A percentile compares a stretch with the other conserved stretches of the same genome.
Conservation (phyloP, 2,888 invertebrate genomes). For the Drosophila colorata region DNA sequence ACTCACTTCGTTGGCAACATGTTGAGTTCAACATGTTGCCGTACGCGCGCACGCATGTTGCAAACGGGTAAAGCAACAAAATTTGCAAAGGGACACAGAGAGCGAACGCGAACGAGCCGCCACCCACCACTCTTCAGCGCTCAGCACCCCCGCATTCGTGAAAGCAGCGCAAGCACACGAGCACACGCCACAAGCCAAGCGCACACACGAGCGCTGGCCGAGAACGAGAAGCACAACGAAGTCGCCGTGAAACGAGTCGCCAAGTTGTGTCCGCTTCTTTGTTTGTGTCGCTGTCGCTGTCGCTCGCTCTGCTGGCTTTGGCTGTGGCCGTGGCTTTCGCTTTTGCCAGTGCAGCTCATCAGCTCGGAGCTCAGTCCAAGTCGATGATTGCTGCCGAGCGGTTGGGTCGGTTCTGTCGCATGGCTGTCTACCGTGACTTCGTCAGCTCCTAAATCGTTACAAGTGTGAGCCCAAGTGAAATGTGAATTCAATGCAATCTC, state of each 20-base stretch:
- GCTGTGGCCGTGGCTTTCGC: slow-evolving; percentile 42
- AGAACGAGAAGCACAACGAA: slow-evolving; percentile 6
- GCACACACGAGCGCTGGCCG: slow-evolving; percentile 5
- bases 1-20: not conserved
- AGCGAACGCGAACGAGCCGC: slow-evolving; percentile 15
- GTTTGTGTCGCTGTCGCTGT: slow-evolving; percentile 15
- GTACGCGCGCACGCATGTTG: slow-evolving; percentile 18
- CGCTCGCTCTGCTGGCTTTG: slow-evolving; percentile 35
- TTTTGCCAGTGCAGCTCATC: slow-evolving; percentile 37
- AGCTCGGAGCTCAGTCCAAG: slow-evolving; percentile 81
- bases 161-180: slow-evolving; percentile 20
- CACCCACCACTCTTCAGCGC: slow-evolving; percentile 32
- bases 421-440: slow-evolving; percentile 42
- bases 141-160: slow-evolving; percentile 1
- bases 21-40: slow-evolving; percentile 54
- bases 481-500: slow-evolving; percentile 41
- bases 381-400: slow-evolving; percentile 84
- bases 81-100: slow-evolving; percentile 5
- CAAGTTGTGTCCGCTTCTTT: slow-evolving; percentile 5
- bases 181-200: slow-evolving; percentile 18
- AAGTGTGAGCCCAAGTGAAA: slow-evolving; percentile 43
- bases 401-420: slow-evolving; percentile 76
- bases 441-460: slow-evolving; percentile 38
- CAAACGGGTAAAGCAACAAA: slow-evolving; percentile 69
- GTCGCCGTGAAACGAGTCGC: slow-evolving; percentile 15